Conservation (phyloP, 1,140 invertebrate species). For the Lutraria rhynchaena region DNA sequence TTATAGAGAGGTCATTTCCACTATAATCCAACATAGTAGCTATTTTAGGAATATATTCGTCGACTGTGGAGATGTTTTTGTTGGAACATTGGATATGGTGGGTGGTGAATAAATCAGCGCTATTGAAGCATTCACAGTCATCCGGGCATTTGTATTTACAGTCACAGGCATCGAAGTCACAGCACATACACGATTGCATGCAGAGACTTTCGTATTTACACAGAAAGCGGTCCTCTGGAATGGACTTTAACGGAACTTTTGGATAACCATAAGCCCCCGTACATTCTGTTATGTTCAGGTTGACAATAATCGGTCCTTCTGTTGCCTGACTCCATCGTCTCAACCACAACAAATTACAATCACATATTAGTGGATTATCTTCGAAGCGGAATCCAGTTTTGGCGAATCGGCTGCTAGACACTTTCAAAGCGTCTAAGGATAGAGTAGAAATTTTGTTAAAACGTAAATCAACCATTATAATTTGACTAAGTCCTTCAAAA, state of each 20-base stretch:
- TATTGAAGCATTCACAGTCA: constrained; percentile 37
- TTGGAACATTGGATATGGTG: constrained; percentile 36
- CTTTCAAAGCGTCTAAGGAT: constrained; percentile 12
- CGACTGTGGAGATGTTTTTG: constrained; percentile 24
- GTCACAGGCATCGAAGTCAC: constrained; percentile 42
- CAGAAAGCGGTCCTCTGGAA: constrained; percentile 46
- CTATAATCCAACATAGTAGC: constrained; percentile 46
- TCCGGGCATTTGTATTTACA: constrained; percentile 53
- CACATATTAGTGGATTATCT: constrained; percentile 47
- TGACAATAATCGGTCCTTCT: constrained; percentile 41
- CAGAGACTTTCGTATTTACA: constrained; percentile 49
- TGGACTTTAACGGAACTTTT: not conserved
- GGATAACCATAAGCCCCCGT: constrained; percentile 29
- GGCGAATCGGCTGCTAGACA: constrained; percentile 35
- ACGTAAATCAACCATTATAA: constrained; percentile 41
- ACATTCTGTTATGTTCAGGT: constrained; percentile 43
- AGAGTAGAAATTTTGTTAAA: constrained; percentile 29
- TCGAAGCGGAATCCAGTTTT: constrained; percentile 48
- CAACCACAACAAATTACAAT: constrained; percentile 47
- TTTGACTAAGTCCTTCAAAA: constrained; percentile 28
- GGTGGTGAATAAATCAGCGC: constrained; percentile 9
- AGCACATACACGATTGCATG: constrained; percentile 27
- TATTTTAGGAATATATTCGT: constrained; percentile 37
- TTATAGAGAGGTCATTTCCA: constrained; percentile 24
- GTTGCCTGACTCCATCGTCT: constrained; percentile 39